phyloP scores from a whole-genome alignment of 2,113 vertebrate species.

The Verasper variegatus region DNA sequence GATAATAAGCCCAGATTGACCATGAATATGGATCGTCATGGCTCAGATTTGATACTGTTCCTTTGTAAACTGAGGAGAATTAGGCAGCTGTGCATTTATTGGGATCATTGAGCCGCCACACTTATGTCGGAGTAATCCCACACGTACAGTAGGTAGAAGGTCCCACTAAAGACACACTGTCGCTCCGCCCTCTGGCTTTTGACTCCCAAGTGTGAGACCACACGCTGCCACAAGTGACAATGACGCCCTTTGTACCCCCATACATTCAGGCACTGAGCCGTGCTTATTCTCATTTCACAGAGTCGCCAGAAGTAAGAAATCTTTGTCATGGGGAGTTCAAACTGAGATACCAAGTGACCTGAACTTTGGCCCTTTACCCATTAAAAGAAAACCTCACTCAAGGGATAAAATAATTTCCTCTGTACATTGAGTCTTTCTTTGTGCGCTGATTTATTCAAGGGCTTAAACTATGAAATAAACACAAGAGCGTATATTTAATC shows the following conservation, averaged over 20 bases:
- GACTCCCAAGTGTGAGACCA: slow-evolving; percentile 17
- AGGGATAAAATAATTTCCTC: slow-evolving; percentile 17
- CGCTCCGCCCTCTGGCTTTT: slow-evolving; percentile 51
- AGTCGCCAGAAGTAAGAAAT: slow-evolving; percentile 18
- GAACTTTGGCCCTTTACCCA: slow-evolving; percentile 37
- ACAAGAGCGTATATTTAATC: no score
- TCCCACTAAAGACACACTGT: slow-evolving; percentile 39
- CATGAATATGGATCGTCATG: slow-evolving; percentile 76
- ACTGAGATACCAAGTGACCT: slow-evolving; percentile 27
- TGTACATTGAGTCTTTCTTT: not conserved
- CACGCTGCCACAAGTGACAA: slow-evolving; percentile 38
- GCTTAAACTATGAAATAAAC: slow-evolving; percentile 21
- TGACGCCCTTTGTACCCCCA: slow-evolving; percentile 48
- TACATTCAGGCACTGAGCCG: slow-evolving; percentile 50
- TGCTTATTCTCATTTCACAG: slow-evolving; percentile 26
- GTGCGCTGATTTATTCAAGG: slow-evolving; percentile 28
- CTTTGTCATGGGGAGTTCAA: slow-evolving; percentile 31
- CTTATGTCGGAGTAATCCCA: slow-evolving; percentile 19
- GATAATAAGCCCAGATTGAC: slow-evolving; percentile 69
- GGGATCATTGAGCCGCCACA: slow-evolving; percentile 8
- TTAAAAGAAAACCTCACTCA: slow-evolving; percentile 29
- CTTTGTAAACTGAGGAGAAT: slow-evolving; percentile 51
- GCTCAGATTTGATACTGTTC: slow-evolving; percentile 59
- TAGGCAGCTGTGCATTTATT: slow-evolving; percentile 57
- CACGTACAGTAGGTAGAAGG: slow-evolving; percentile 28